Percentiles rank a stretch among this genome's conserved stretches.
Evolutionary conservation across 2,113 vertebrate species (phyloP).

Genomic region (Sula dactylatra): DNA sequence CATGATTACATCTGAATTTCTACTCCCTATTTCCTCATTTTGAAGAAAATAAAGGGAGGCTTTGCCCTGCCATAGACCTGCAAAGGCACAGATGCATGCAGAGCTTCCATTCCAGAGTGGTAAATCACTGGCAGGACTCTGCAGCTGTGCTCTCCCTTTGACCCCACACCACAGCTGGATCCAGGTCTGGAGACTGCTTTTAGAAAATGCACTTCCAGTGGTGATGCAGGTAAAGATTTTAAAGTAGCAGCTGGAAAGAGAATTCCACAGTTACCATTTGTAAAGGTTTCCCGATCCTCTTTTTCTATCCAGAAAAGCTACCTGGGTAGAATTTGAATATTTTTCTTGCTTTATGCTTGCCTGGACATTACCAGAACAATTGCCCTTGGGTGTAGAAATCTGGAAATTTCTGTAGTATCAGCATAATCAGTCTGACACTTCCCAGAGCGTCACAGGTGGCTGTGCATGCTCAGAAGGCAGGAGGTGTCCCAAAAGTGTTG

Average conservation of each 20-base stretch:
- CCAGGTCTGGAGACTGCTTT: not conserved
- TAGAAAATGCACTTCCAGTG: not conserved
- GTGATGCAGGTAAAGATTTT: not conserved
- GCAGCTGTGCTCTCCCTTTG: not conserved
- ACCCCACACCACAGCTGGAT: not conserved
- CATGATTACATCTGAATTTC: not conserved
- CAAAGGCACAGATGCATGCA: not conserved
- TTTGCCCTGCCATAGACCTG: not conserved
- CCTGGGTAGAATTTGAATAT: not conserved
- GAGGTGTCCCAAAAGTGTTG: not conserved
- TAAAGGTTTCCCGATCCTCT: fast-evolving
- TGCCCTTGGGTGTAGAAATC: not conserved
- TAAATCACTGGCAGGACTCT: not conserved
- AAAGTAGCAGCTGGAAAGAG: not conserved
- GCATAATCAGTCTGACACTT: not conserved
- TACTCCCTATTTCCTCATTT: not conserved
- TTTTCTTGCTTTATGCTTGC: not conserved
- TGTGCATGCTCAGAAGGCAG: fast-evolving
- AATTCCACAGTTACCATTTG: not conserved
- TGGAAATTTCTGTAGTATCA: not conserved
- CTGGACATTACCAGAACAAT: not conserved
- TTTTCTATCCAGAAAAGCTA: not conserved
- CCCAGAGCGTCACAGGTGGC: not conserved
- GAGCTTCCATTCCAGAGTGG: not conserved
- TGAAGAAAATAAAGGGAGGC: not conserved